These are phyloP conservation scores for Archaeoteleia sp. DNA, from an alignment of 2,888 invertebrate genomes.

Conservation along the genomic window DNA sequence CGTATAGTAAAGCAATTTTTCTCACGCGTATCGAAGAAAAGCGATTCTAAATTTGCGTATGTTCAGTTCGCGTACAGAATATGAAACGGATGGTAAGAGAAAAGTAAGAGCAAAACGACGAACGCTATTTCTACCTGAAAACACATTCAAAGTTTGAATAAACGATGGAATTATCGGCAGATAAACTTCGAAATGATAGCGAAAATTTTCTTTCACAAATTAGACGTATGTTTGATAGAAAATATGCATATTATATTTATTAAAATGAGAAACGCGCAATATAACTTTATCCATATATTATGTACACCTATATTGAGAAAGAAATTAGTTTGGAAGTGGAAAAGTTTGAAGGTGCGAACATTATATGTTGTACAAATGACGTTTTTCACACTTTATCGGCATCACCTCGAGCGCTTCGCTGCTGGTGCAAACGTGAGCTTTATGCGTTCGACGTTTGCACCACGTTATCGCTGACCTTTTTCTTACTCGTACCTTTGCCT, in stretches of 20 bases:
- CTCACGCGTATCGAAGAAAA: conserved; percentile 14
- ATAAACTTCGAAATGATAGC: conserved; percentile 22
- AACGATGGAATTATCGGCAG: conserved; percentile 31
- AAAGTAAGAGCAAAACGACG: conserved; percentile 10
- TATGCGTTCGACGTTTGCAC: conserved; percentile 44
- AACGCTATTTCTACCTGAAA: conserved; percentile 14
- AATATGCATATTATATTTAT: neutral
- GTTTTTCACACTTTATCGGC: conserved; percentile 41
- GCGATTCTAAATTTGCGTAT: conserved; percentile 19
- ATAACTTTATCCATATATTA: too few relatives aligned
- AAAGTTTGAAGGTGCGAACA: conserved; percentile 11
- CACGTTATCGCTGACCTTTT: conserved; percentile 50
- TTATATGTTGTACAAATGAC: conserved; percentile 39
- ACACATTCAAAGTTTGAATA: conserved; percentile 33
- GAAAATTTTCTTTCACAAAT: conserved; percentile 7
- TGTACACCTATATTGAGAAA: neutral
- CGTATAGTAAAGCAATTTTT: conserved; percentile 21
- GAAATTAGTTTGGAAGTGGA: neutral
- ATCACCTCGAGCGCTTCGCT: conserved; percentile 39
- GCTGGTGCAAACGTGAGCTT: conserved; percentile 36
- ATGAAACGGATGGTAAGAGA: conserved; percentile 13
- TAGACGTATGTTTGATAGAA: neutral
- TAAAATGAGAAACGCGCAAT: too few relatives aligned
- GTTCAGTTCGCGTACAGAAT: conserved; percentile 17
- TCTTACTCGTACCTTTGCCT: conserved; percentile 40